These are phyloP conservation scores for Galaxias olidus DNA, from an alignment of 2,797 vertebrate species.

Conservation along the genomic window DNA sequence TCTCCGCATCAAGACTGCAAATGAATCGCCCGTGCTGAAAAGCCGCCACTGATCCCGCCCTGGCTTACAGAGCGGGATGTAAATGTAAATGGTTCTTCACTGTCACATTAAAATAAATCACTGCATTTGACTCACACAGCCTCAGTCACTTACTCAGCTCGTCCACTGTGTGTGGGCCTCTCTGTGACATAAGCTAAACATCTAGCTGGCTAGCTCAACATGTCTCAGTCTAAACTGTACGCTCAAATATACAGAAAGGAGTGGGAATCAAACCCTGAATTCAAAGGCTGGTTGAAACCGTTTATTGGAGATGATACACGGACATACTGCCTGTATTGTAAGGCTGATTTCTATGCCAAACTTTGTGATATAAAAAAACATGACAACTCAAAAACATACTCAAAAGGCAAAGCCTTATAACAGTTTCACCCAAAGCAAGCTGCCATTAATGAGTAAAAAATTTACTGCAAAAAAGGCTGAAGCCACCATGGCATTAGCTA, in stretches of 20 bases:
- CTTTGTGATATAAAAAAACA: conserved; percentile 7
- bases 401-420: conserved; percentile 18
- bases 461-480: conserved; percentile 10
- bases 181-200: too few species aligned
- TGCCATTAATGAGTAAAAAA: conserved; percentile 1
- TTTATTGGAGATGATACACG: neutral
- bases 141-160: conserved; percentile 13
- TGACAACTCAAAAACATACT: conserved; percentile 8
- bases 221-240: conserved; percentile 18
- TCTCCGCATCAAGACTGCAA: too few species aligned
- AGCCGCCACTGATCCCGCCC: too few species aligned
- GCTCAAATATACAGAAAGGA: conserved; percentile 22
- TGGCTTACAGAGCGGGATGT: too few species aligned
- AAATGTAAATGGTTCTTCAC: too few species aligned
- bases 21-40: too few species aligned
- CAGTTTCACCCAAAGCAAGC: conserved; percentile 1
- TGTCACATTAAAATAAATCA: too few species aligned
- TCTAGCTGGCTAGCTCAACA: too few species aligned
- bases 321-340: conserved; percentile 17
- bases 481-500: conserved; percentile 24
- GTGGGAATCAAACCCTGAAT: conserved; percentile 20
- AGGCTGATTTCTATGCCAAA: conserved; percentile 14
- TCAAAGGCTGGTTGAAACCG: conserved; percentile 21
- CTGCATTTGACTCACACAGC: conserved; percentile 10
- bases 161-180: conserved; percentile 7